These are phyloP conservation scores for Crematogaster levior DNA, from an alignment of 2,888 invertebrate genomes.

Conservation along the genomic window DNA sequence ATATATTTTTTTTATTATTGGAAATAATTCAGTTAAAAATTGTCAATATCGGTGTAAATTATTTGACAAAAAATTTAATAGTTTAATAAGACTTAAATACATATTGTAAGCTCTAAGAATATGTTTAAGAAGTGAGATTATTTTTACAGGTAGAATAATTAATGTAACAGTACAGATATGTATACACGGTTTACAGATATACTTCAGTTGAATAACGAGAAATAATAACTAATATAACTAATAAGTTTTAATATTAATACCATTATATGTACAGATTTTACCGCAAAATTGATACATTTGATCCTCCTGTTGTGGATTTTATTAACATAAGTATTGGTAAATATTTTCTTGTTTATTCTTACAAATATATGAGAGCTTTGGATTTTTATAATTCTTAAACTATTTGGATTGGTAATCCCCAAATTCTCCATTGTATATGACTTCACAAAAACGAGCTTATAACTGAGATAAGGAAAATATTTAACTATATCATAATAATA, in stretches of 20 bases:
- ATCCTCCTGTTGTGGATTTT: slow-evolving; percentile 14
- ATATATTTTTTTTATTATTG: slow-evolving; percentile 44
- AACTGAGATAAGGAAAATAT: slow-evolving; percentile 11
- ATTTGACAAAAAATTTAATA: slow-evolving; percentile 1
- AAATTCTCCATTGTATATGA: slow-evolving; percentile 2
- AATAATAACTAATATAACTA: slow-evolving; percentile 24
- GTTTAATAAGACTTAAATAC: slow-evolving; percentile 29
- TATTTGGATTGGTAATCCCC: slow-evolving; percentile 4
- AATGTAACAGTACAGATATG: slow-evolving; percentile 24
- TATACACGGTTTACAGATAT: slow-evolving; percentile 1
- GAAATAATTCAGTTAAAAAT: background rate
- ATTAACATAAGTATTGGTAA: background rate
- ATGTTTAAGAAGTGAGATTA: slow-evolving; percentile 48
- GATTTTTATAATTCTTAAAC: slow-evolving; percentile 18
- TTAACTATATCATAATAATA: slow-evolving; percentile 33
- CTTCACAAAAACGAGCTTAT: slow-evolving; percentile 34
- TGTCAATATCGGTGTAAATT: slow-evolving; percentile 6
- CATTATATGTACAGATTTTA: background rate
- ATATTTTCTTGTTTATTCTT: slow-evolving; percentile 3
- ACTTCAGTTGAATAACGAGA: slow-evolving; percentile 25
- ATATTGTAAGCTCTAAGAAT: slow-evolving; percentile 26
- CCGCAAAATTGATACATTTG: slow-evolving; percentile 4
- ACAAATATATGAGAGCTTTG: background rate
- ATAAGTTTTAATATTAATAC: slow-evolving; percentile 35
- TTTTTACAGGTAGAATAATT: slow-evolving; percentile 37